Evolutionary conservation across 2,888 invertebrate genomes (phyloP), one percentile per base, ranked within the genome.

Genomic region (Drosophila vallismaia): DNA sequence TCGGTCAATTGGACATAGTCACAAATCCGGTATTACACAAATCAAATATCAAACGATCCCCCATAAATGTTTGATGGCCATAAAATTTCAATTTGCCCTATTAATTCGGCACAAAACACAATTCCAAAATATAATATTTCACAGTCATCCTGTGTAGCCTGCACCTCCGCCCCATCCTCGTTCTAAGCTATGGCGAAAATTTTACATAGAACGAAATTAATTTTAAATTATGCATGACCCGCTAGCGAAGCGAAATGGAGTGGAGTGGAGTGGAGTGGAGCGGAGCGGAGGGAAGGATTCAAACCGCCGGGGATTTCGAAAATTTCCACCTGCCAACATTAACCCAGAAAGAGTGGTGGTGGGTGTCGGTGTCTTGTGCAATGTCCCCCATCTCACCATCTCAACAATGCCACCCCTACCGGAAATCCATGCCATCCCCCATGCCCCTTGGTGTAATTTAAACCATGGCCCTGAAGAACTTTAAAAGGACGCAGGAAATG

Each of bases 191-290:
- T 57, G 52, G 70, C 70, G 63, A 64, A 73, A 66, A 78, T 78
- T 80, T 75, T 66, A 71, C 79, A 79, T 79, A 79, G 77, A 78
- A 59, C 76, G 79, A 86, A 85, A 85, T 85, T 85, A 85, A 85
- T 85, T 86, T 85, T 85, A 86, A 85, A 85, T 85, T 85, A 85
- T 85, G 84, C 84, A 85, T 85, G 84, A 83, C 78, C 79, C 62
- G 50, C 51, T 44, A 59, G 40, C 69, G 62, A 44, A 57, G 62
- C 62, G 56, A 68, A 54, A 56, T 40, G 62, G 33, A 72, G 56
- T 64, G 68, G 60, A 76, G 73, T 71, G 31, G 14, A 56, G n/a
- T 40, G 62, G 33, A 71, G 56, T 64, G 68, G 60, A 76, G 73
- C 72, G 28, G 28, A 28, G 28, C 28, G 28, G 28, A 28, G 28